Conservation (phyloP, 2,888 invertebrate species). For the Erebia aethiops region DNA sequence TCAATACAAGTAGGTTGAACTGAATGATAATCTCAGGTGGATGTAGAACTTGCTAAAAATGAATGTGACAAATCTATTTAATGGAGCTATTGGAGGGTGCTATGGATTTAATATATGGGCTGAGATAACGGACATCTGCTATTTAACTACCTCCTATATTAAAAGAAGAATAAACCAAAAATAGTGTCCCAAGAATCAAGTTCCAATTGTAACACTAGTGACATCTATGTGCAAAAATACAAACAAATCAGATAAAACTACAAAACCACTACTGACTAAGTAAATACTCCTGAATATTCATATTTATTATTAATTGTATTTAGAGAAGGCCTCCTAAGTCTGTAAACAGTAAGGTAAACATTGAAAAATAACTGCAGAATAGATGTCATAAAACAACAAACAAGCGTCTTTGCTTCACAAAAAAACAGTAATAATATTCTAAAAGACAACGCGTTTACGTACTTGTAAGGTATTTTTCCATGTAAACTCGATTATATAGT, state of each 20-base stretch:
- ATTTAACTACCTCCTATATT: background rate
- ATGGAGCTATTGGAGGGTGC: no score
- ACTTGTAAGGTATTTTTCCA: constrained; percentile 1
- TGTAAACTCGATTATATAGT: background rate
- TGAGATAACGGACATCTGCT: no score
- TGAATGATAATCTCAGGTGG: no score
- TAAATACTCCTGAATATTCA: background rate
- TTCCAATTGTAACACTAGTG: background rate
- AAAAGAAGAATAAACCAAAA: background rate
- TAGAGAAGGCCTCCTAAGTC: background rate
- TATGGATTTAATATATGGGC: no score
- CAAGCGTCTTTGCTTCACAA: background rate
- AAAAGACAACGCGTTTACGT: background rate
- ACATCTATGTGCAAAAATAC: constrained; percentile 5
- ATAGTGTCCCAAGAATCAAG: background rate
- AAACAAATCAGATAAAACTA: background rate
- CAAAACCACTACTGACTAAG: background rate
- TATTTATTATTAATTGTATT: background rate
- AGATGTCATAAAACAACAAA: background rate
- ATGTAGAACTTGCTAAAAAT: no score
- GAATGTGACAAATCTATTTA: no score
- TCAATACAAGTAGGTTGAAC: no score
- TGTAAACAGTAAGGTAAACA: background rate
- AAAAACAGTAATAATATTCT: background rate
- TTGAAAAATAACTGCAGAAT: background rate